Evolutionary conservation across 2,888 invertebrate species (phyloP).

Genomic region (Branchipolynoe longqiensis): DNA sequence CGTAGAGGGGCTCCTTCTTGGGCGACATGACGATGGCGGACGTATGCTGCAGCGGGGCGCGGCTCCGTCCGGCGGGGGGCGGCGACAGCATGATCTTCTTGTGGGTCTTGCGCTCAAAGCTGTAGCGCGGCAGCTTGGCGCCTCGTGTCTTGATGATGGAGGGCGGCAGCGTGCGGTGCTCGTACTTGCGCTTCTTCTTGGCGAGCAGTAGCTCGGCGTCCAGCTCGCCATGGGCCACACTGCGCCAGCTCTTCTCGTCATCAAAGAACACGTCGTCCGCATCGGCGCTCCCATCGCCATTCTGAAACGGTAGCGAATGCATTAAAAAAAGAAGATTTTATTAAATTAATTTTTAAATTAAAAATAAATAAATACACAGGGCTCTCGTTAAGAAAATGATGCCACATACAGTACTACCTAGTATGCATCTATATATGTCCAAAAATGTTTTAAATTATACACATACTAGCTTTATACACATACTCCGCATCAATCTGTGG

Average conservation of each 20-base stretch:
- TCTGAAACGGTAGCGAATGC: not conserved
- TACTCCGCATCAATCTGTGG: too few species aligned
- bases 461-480: too few species aligned
- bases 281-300: not conserved
- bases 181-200: slow-evolving; percentile 63
- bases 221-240: slow-evolving; percentile 11
- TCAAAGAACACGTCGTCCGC: slow-evolving; percentile 32
- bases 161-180: slow-evolving; percentile 71
- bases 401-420: too few species aligned
- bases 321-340: not conserved
- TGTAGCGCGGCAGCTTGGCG: slow-evolving; percentile 86
- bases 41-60: not conserved
- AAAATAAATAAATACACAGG: too few species aligned
- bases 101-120: slow-evolving; percentile 77
- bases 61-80: slow-evolving; percentile 23
- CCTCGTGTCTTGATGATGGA: slow-evolving; percentile 84
- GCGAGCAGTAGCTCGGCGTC: slow-evolving; percentile 54
- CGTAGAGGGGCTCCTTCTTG: slow-evolving; percentile 32
- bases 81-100: slow-evolving; percentile 63
- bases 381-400: too few species aligned
- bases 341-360: too few species aligned
- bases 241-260: slow-evolving; percentile 55
- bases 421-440: too few species aligned
- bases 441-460: too few species aligned
- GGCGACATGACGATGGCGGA: slow-evolving; percentile 27